A percentile compares a stretch with the other conserved stretches of the same genome.
These are phyloP conservation scores for Cladopsammia gracilis DNA, from an alignment of 64 coral and sea anemone species.

Conservation along the genomic window DNA sequence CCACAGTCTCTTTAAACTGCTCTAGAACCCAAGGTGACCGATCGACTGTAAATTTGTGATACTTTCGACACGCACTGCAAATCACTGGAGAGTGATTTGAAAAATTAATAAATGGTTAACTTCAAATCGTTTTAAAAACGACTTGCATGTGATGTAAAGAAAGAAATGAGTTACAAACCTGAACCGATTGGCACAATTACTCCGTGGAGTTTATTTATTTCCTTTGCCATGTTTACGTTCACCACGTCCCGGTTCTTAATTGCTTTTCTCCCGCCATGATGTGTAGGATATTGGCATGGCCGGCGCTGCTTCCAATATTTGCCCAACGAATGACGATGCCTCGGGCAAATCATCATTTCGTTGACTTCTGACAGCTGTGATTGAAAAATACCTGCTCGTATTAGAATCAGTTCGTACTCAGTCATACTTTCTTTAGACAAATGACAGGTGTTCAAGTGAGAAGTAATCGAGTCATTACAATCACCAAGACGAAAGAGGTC, in stretches of 20 bases:
- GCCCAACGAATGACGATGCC: constrained; percentile 61
- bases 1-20: neutral
- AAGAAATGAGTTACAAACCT: neutral
- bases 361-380: neutral
- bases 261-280: constrained; percentile 19
- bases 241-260: constrained; percentile 33
- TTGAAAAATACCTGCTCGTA: neutral
- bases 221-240: neutral
- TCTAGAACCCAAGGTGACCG: neutral
- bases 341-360: constrained; percentile 42
- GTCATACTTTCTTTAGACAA: neutral
- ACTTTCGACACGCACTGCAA: neutral
- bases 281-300: constrained; percentile 64
- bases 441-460: neutral
- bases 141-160: neutral
- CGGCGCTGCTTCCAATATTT: constrained; percentile 30
- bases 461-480: neutral
- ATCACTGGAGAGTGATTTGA: neutral
- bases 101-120: too few species aligned
- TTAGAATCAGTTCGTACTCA: neutral
- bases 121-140: too few species aligned
- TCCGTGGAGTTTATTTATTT: neutral
- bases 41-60: neutral
- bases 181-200: neutral
- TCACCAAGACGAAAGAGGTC: neutral